These are phyloP conservation scores for Lasioglossum leucozonium DNA, from an alignment of 2,888 invertebrate genomes.

Conservation along the genomic window DNA sequence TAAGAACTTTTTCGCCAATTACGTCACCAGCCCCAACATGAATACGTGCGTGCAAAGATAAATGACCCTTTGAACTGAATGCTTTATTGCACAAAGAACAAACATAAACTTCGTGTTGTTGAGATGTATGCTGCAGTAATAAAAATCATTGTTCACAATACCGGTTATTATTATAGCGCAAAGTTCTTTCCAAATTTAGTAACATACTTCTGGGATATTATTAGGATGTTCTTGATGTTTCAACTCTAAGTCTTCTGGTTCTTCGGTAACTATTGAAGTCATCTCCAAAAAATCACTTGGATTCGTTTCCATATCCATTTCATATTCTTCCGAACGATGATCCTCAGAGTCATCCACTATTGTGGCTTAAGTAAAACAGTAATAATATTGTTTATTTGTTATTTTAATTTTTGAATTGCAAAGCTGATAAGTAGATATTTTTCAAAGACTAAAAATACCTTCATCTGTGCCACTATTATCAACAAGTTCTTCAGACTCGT, in stretches of 20 bases:
- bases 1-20: conserved; percentile 83
- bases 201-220: conserved; percentile 36
- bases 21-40: conserved; percentile 83
- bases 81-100: conserved; percentile 84
- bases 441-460: conserved; percentile 65
- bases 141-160: background rate
- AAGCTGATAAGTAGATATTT: background rate
- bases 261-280: conserved; percentile 80
- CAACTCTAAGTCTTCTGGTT: conserved; percentile 57
- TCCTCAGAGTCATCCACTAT: conserved; percentile 75
- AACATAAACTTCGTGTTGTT: conserved; percentile 83
- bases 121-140: conserved; percentile 74
- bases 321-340: conserved; percentile 82
- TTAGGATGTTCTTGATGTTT: conserved; percentile 36
- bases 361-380: conserved; percentile 36
- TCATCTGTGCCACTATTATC: conserved; percentile 80
- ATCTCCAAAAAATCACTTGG: conserved; percentile 83
- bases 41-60: conserved; percentile 84
- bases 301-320: conserved; percentile 84
- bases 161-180: background rate
- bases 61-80: conserved; percentile 84
- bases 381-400: background rate
- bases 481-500: conserved; percentile 79
- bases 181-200: background rate
- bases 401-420: background rate